Evolutionary conservation across 2,113 vertebrate genomes (phyloP).

Genomic region (Bambusicola thoracicus): DNA sequence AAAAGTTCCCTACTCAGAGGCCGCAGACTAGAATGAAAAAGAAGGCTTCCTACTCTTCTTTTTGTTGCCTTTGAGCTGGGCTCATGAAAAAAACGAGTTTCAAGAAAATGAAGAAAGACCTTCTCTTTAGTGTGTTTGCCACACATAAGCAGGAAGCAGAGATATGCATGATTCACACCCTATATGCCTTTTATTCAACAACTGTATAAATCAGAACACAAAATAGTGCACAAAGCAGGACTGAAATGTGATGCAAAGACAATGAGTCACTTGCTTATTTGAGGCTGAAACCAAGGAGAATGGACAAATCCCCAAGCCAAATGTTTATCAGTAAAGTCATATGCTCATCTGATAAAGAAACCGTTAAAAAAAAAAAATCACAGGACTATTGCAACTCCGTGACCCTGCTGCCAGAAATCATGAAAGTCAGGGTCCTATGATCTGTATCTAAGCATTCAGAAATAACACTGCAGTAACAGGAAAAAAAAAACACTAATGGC

Average conservation of each 20-base stretch:
- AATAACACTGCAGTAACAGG: neutral
- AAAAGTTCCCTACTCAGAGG: accelerated
- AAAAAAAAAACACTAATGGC: neutral
- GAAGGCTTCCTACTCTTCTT: neutral
- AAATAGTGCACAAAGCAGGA: neutral
- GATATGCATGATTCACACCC: neutral
- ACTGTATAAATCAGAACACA: accelerated
- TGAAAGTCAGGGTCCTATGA: neutral
- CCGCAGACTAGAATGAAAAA: neutral
- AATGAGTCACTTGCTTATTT: neutral
- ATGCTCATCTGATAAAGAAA: neutral
- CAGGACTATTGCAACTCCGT: neutral
- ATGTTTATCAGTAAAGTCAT: neutral
- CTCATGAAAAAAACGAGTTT: neutral
- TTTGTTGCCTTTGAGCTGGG: neutral
- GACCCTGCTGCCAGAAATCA: neutral
- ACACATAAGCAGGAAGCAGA: neutral
- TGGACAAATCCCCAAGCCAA: neutral
- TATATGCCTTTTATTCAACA: neutral
- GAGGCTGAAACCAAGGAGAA: neutral
- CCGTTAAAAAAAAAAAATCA: neutral
- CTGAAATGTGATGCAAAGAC: neutral
- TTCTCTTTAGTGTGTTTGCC: neutral
- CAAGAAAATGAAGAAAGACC: neutral
- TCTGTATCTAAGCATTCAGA: neutral